Conservation (phyloP, 2,888 invertebrate genomes). For the Ptycholaimellus sp. region DNA sequence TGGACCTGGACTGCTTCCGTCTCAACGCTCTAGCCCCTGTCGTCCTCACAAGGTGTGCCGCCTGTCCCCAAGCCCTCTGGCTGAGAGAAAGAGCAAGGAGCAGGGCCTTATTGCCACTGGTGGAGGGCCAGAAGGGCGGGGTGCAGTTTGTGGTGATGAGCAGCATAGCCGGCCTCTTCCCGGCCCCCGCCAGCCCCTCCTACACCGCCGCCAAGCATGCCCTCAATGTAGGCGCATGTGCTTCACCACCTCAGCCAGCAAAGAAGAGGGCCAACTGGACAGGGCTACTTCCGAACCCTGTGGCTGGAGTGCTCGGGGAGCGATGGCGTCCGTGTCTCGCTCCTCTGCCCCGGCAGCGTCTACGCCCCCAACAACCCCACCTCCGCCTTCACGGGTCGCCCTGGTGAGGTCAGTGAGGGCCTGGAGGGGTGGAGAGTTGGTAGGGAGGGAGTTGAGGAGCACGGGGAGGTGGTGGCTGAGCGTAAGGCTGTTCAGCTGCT, state of each 20-base stretch:
- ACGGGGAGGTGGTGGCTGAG: too few relatives aligned
- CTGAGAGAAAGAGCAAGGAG: too few relatives aligned
- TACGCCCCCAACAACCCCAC: slow-evolving; percentile 16
- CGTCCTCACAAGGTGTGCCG: slow-evolving; percentile 44
- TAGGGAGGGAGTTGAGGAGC: too few relatives aligned
- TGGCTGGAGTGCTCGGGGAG: slow-evolving; percentile 37
- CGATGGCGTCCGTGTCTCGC: slow-evolving; percentile 39
- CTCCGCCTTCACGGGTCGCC: slow-evolving; percentile 6
- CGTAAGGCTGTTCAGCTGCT: too few relatives aligned
- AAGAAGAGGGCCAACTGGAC: too few relatives aligned
- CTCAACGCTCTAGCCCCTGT: slow-evolving; percentile 50
- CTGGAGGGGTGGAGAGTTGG: too few relatives aligned
- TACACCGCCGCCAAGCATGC: slow-evolving; percentile 51
- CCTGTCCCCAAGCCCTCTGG: too few relatives aligned
- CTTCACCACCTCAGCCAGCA: too few relatives aligned
- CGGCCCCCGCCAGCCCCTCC: slow-evolving; percentile 26
- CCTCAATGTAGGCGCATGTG: slow-evolving; percentile 38
- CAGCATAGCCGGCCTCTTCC: slow-evolving; percentile 45
- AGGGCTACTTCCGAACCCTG: slow-evolving; percentile 50
- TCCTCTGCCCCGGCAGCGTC: slow-evolving; percentile 52
- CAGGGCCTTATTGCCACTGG: too few relatives aligned
- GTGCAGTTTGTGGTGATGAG: slow-evolving; percentile 53
- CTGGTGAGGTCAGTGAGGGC: too few relatives aligned
- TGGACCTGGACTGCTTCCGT: slow-evolving; percentile 49
- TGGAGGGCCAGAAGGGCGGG: too few relatives aligned